Evolutionary conservation across 2,113 vertebrate species (phyloP), one percentile per base, ranked within the genome.

Genomic region (Ptilorrhoa leucosticta): DNA sequence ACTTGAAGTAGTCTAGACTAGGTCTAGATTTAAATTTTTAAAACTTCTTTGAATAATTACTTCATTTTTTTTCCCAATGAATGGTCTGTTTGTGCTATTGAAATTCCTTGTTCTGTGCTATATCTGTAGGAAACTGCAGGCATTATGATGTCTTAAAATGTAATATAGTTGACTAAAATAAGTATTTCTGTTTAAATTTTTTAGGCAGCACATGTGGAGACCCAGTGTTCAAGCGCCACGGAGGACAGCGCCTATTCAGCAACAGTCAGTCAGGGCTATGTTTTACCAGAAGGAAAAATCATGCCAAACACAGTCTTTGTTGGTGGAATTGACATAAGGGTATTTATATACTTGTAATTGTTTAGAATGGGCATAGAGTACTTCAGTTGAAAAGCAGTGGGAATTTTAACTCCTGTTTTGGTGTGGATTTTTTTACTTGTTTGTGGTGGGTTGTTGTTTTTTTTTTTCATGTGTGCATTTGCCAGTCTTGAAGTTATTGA

Each of bases 231-330:
- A 63, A 64, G 85, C 27, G 13, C 95, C 80, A 83, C 80, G 1
- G 98, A 98, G 47, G 96, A 96, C 56, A 97, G 71, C 54, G 82
- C 77, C 89, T 98, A 96, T 83, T 89, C 95, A 6, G 82, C 98
- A 82, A 76, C 98, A 79, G 90, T 99, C 95, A 98, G 97, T 56
- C 99, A 99, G 95, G 99, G 99, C 88, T 99, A 98, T 96, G 97
- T 99, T 94, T 97, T 99, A 83, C 99, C 99, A 17, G 98, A 99
- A 97, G 99, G 99, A 76, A 99, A 97, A 98, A 97, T 99, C 95
- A 99, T 99, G 80, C 99, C 99, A n/a, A 99, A 99, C 81, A 98
- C 99, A 2, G 93, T 99, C 64, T 99, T 99, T 85, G 99, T 99
- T 81, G 99, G 99, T 87, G 99, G 99, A 91, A 99, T 99, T 88